Evolutionary conservation across 1,140 invertebrate genomes (phyloP), one percentile per base, ranked within the genome.

Genomic region (Drosophila repleta): DNA sequence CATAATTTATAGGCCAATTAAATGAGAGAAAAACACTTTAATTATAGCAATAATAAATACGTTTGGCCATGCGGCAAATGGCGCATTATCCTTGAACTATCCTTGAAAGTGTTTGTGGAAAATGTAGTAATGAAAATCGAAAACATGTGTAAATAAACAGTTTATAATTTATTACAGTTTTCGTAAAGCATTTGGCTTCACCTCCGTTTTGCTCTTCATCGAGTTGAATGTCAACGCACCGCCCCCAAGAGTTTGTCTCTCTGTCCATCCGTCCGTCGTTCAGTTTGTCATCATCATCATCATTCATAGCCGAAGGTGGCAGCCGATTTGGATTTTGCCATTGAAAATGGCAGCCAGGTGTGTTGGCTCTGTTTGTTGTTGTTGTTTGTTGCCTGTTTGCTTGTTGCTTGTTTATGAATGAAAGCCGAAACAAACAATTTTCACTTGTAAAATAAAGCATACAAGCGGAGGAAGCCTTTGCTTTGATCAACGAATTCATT

Each of bases 331-430:
- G 62, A 35, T 35, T 62, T 65, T 75, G 80, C 81, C 82, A 87
- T 85, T 84, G 81, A 81, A 85, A 77, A 77, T 77, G 65, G 79
- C 64, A 51, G 76, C 82, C 81, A 84, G 81, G 82, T 85, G 77
- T 71, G 57, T 51, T 71, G 26, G 29, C 60, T 51, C 35, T 53
- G 17, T 35, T 61, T 29, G 45, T 32, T 45, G n/a, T 64, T 45
- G 18, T 26, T 48, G 20, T 26, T 20, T 43, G 39, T 17, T 53
- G 58, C 41, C 62, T 58, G 51, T 15, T 43, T 43, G 15, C 39
- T 17, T 41, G 39, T 41, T 17, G 39, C 13, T 41, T n/a, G 39
- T 56, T 75, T 73, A 70, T 85, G 81, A 76, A 81, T 85, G 81
- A 79, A 84, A 76, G 68, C 68, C 65, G 74, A 71, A 76, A 65